Evolutionary conservation across 2,113 vertebrate species (phyloP).

Genomic region (Malurus cyaneus): DNA sequence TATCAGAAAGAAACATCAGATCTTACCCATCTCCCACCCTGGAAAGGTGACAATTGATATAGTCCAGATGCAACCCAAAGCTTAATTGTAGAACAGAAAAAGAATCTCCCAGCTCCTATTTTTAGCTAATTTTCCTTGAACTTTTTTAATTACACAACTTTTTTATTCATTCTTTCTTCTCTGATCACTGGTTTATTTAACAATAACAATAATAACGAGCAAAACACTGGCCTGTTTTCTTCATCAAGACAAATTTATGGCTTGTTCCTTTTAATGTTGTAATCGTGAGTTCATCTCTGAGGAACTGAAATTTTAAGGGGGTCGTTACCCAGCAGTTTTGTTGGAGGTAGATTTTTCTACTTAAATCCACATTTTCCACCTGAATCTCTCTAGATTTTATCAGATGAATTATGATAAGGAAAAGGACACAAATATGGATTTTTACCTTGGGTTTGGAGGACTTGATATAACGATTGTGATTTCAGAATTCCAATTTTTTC

Average conservation of each 20-base stretch:
- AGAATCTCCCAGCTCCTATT: not conserved
- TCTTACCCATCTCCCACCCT: not conserved
- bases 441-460: not conserved
- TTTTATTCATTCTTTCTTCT: not conserved
- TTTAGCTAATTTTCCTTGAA: not conserved
- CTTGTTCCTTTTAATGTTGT: not conserved
- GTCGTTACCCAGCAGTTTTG: not conserved
- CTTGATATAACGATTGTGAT: not conserved
- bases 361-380: not conserved
- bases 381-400: not conserved
- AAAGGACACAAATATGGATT: fast-evolving
- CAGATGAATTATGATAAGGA: not conserved
- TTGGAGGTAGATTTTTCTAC: not conserved
- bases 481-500: not conserved
- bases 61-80: not conserved
- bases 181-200: not conserved
- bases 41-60: not conserved
- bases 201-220: not conserved
- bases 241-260: not conserved
- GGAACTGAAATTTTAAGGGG: not conserved
- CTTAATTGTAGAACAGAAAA: not conserved
- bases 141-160: not conserved
- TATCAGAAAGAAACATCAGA: not conserved
- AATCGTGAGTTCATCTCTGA: not conserved
- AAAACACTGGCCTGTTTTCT: not conserved